Base-by-base conservation (phyloP, 1,140 invertebrate species). In the Orius insidiosus region DNA sequence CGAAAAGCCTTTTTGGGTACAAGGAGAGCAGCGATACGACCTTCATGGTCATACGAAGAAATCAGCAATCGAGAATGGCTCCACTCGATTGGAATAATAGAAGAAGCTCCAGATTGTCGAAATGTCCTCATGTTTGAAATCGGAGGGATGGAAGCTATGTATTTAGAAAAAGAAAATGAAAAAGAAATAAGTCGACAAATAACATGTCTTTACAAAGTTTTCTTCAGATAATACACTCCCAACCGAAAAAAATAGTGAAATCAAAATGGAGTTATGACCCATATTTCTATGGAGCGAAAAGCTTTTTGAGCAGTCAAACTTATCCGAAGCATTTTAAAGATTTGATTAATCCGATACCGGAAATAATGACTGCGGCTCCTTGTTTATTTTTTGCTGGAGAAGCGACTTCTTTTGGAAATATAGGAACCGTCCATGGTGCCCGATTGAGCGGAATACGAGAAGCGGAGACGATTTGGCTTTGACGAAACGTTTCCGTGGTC, bases 361-460 rank as follows among this genome's bases (percentile, higher is more conserved):
- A 67, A 49, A 68, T 71, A 46, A 60, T 68, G 0, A 57, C 67
- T 15, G 66, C 73, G 6, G 35, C 47, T 1, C 73, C 78, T n/a
- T n/a, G n/a, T n/a, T 57, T 93, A n/a, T 59, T 87, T 14, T 93
- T 92, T 62, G 87, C 86, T 33, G 88, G 88, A 0, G 88, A 92
- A 65, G 86, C 85, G 0, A 88, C 85, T 1, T 75, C 83, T 54
- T 65, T 79, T 3, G 71, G 75, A 18, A 74, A 78, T 49, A 78
- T 76, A 42, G 76, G 75, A 9, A 86, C 83, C 3, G 76, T 82
- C 1, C 83, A 88, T 56, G 85, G 82, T 11, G 85, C 84, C 6
- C 68, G 82, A 53, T 59, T 84, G 14, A 83, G 79, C 52, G 85
- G 85, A 0, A 75, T 84, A 50, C 67, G 83, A 3, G 85, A 87